Conservation (phyloP, 2,113 vertebrate species). For the Pollimyrus isidori region DNA sequence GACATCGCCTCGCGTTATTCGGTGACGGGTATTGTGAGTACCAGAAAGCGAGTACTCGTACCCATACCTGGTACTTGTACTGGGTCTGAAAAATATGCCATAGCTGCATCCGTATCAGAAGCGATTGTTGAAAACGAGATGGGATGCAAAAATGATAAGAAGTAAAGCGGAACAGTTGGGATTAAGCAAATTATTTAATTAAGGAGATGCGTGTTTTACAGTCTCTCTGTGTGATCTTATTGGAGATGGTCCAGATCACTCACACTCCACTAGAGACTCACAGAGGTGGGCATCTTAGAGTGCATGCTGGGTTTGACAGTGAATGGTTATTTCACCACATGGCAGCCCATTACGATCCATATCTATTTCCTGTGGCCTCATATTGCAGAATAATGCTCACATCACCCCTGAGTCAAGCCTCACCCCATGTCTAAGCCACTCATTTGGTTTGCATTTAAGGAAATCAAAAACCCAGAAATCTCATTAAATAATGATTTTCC, state of each 20-base stretch:
- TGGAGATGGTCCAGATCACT: background rate
- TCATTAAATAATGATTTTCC: constrained; percentile 58
- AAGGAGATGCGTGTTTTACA: background rate
- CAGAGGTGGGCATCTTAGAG: background rate
- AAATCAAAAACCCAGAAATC: constrained; percentile 57
- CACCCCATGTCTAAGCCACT: constrained; percentile 43
- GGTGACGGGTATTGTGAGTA: background rate
- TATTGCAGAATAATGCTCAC: constrained; percentile 52
- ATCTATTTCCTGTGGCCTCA: constrained; percentile 57
- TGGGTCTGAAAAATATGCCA: background rate
- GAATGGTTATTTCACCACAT: constrained; percentile 49
- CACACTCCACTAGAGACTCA: background rate
- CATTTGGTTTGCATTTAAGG: constrained; percentile 53
- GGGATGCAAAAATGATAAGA: background rate
- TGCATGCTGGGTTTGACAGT: constrained; percentile 17
- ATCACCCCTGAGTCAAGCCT: constrained; percentile 55
- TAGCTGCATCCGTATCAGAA: background rate
- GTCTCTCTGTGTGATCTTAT: background rate
- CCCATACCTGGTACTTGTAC: background rate
- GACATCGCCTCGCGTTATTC: background rate
- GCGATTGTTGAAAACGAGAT: background rate
- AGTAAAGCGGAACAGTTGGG: background rate
- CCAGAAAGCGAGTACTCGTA: background rate
- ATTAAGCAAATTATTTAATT: background rate
- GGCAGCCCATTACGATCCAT: constrained; percentile 43